These are phyloP conservation scores for Sisyra terminalis DNA, from an alignment of 2,888 invertebrate genomes.

Conservation along the genomic window DNA sequence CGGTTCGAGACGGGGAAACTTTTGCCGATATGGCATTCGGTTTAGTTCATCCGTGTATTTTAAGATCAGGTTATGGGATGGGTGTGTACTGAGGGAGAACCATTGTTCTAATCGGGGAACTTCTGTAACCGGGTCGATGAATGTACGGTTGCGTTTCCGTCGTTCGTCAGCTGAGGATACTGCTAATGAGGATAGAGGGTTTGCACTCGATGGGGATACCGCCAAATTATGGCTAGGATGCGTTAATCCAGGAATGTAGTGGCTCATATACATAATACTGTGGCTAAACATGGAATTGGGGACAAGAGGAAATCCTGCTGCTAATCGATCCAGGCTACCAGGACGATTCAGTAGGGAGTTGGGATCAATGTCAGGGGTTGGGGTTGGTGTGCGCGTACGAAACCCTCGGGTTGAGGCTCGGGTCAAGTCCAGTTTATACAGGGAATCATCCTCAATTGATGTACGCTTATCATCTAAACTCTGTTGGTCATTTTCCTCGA, in stretches of 20 bases:
- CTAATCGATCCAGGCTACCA: slow-evolving; percentile 26
- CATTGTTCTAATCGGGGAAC: slow-evolving; percentile 87
- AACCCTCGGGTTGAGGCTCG: slow-evolving; percentile 22
- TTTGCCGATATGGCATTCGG: slow-evolving; percentile 91
- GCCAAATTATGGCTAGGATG: slow-evolving; percentile 27
- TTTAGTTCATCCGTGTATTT: slow-evolving; percentile 97
- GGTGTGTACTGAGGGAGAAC: slow-evolving; percentile 97
- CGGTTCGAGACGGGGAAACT: slow-evolving; percentile 95
- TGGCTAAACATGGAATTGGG: slow-evolving; percentile 81
- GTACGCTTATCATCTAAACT: slow-evolving; percentile 29
- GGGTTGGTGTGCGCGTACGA: slow-evolving; percentile 16
- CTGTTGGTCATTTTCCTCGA: slow-evolving; percentile 32
- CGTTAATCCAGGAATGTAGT: slow-evolving; percentile 55
- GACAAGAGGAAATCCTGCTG: slow-evolving; percentile 54
- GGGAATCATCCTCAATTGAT: slow-evolving; percentile 19
- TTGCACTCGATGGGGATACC: background rate
- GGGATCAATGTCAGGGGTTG: slow-evolving; percentile 15
- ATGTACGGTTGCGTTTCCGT: slow-evolving; percentile 90
- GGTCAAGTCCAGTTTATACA: slow-evolving; percentile 23
- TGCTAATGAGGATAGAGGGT: slow-evolving; percentile 36
- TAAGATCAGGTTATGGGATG: slow-evolving; percentile 91
- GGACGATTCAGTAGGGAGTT: slow-evolving; percentile 16
- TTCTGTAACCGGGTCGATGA: slow-evolving; percentile 98
- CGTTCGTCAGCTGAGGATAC: slow-evolving; percentile 59
- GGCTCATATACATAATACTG: slow-evolving; percentile 84